phyloP scores from a whole-genome alignment of 64 coral and sea anemone genomes.

The Trachythela sp. region DNA sequence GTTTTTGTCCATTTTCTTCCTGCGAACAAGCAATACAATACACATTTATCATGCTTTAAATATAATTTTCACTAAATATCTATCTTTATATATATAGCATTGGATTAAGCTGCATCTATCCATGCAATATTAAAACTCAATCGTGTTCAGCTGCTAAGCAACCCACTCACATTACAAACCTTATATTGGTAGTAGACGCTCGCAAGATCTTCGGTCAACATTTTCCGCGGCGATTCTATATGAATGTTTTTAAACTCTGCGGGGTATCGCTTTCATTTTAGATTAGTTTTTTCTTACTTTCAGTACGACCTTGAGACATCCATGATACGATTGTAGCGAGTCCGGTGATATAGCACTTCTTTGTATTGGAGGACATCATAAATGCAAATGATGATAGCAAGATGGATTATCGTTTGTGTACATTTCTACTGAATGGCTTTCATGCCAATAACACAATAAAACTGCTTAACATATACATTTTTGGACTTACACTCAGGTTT shows the following conservation, averaged over 20 bases:
- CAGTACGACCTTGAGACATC: no score
- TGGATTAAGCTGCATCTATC: neutral
- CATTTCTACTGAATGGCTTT: neutral
- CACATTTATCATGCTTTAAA: neutral
- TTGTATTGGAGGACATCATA: neutral
- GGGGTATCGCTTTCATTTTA: neutral
- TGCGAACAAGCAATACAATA: neutral
- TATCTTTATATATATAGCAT: no score
- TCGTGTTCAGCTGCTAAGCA: neutral
- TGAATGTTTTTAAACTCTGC: neutral
- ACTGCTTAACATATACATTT: neutral
- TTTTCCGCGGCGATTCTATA: neutral
- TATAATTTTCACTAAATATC: neutral
- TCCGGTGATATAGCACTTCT: no score
- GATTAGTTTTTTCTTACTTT: no score
- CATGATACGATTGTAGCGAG: no score
- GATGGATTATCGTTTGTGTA: constrained; percentile 2
- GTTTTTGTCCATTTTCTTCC: constrained; percentile 8
- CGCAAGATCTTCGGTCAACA: neutral
- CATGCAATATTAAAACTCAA: neutral
- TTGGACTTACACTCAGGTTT: neutral
- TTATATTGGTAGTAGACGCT: neutral
- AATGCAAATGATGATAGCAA: neutral
- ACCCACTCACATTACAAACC: neutral
- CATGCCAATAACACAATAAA: neutral